A percentile compares a stretch with the other conserved stretches of the same genome.
These are phyloP conservation scores for Himalopsyche kuldschensis DNA, from an alignment of 2,888 invertebrate genomes.

Conservation along the genomic window DNA sequence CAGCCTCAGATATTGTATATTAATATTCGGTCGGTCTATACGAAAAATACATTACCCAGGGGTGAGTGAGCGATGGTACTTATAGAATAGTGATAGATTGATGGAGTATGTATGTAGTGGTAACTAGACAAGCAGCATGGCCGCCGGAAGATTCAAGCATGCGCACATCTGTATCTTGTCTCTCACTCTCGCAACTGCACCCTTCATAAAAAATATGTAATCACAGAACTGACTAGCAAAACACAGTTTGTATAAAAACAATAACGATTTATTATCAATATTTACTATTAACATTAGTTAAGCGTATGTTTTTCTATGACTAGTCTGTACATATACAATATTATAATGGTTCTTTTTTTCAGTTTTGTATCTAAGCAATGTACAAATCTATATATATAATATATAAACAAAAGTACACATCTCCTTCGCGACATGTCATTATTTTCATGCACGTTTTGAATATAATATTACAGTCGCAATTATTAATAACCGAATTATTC, in stretches of 20 bases:
- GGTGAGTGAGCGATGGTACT: neutral
- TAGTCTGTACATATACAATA: constrained; percentile 39
- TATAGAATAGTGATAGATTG: neutral
- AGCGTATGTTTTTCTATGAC: constrained; percentile 41
- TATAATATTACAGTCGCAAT: neutral
- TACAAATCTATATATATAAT: constrained; percentile 33
- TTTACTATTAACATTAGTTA: constrained; percentile 40
- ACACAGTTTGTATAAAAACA: constrained; percentile 35
- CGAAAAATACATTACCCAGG: neutral
- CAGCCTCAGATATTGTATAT: neutral
- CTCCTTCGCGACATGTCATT: neutral
- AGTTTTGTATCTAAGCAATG: constrained; percentile 29
- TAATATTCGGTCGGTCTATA: neutral
- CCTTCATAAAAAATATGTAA: neutral
- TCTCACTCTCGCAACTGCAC: neutral
- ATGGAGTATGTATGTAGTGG: neutral
- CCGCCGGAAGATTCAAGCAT: constrained; percentile 1
- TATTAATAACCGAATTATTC: neutral
- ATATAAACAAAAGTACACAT: constrained; percentile 12
- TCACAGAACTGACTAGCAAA: constrained; percentile 10
- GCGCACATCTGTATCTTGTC: neutral
- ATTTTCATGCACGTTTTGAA: neutral
- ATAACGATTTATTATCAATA: constrained; percentile 38
- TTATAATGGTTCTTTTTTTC: constrained; percentile 21
- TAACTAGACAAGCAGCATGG: constrained; percentile 4